A percentile compares a stretch with the other conserved stretches of the same genome.
These are phyloP conservation scores for Stegastes partitus DNA, from an alignment of 2,113 vertebrate genomes.

Conservation along the genomic window DNA sequence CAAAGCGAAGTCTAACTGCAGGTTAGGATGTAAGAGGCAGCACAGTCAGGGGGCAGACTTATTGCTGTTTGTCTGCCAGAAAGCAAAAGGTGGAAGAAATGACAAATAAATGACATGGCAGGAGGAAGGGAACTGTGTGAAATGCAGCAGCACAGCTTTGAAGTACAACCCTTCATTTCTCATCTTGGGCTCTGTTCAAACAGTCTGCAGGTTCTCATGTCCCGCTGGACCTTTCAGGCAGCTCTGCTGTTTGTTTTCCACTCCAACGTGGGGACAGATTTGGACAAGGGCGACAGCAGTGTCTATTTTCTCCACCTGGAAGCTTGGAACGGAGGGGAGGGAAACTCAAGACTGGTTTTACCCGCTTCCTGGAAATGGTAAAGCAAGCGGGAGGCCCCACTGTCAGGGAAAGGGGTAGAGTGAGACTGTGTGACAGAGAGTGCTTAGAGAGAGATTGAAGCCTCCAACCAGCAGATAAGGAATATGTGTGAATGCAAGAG, in stretches of 20 bases:
- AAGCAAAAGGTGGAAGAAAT: constrained; percentile 23
- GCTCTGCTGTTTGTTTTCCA: constrained; percentile 79
- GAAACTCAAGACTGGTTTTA: constrained; percentile 83
- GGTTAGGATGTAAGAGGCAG: constrained; percentile 15
- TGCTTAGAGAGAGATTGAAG: constrained; percentile 25
- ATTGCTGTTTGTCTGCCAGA: neutral
- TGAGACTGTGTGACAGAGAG: constrained; percentile 39
- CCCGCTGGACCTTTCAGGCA: constrained; percentile 55
- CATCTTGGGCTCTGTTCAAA: constrained; percentile 45
- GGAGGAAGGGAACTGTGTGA: constrained; percentile 1
- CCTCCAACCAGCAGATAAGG: constrained; percentile 49
- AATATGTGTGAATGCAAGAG: constrained; percentile 55
- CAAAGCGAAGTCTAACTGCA: constrained; percentile 11
- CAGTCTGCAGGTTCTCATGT: constrained; percentile 51
- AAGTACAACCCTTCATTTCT: constrained; percentile 35
- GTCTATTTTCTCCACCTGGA: constrained; percentile 85
- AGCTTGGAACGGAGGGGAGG: constrained; percentile 69
- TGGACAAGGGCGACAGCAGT: constrained; percentile 75
- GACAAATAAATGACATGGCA: constrained; percentile 10
- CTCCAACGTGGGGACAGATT: constrained; percentile 74
- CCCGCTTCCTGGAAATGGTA: constrained; percentile 81
- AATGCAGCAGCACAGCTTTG: constrained; percentile 11
- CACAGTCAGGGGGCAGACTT: constrained; percentile 14
- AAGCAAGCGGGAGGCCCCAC: constrained; percentile 70
- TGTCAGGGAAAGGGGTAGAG: constrained; percentile 54